phyloP scores from a whole-genome alignment of 1,140 invertebrate species.

The Trachelipus rathkii region DNA sequence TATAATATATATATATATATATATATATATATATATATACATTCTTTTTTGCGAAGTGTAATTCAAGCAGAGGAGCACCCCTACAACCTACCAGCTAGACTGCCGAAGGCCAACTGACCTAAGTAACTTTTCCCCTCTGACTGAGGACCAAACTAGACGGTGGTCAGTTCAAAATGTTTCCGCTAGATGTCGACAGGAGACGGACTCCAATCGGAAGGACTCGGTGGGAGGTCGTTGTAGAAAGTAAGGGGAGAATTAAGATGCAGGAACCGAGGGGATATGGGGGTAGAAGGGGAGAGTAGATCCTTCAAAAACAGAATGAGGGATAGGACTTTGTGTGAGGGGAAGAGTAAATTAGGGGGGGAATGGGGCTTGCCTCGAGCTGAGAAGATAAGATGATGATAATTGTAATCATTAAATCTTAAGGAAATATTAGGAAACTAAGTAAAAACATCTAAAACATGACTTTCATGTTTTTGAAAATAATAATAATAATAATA shows the following conservation, averaged over 20 bases:
- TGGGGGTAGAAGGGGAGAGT: not conserved
- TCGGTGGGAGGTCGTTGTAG: not conserved
- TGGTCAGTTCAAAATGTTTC: not conserved
- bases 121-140: not conserved
- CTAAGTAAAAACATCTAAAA: too few species aligned
- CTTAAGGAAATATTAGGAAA: too few species aligned
- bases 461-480: too few species aligned
- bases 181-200: not conserved
- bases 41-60: not conserved
- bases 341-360: not conserved
- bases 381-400: not conserved
- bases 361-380: not conserved
- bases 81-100: not conserved
- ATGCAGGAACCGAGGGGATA: too few species aligned
- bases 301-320: not conserved
- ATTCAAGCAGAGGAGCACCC: not conserved
- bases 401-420: not conserved
- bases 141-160: not conserved
- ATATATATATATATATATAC: not conserved
- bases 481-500: too few species aligned
- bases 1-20: not conserved
- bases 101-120: not conserved
- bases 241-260: too few species aligned
- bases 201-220: not conserved
- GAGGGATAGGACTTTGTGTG: not conserved